These are phyloP conservation scores for Diadegma fenestrale DNA, from an alignment of 2,888 invertebrate species.

Conservation along the genomic window DNA sequence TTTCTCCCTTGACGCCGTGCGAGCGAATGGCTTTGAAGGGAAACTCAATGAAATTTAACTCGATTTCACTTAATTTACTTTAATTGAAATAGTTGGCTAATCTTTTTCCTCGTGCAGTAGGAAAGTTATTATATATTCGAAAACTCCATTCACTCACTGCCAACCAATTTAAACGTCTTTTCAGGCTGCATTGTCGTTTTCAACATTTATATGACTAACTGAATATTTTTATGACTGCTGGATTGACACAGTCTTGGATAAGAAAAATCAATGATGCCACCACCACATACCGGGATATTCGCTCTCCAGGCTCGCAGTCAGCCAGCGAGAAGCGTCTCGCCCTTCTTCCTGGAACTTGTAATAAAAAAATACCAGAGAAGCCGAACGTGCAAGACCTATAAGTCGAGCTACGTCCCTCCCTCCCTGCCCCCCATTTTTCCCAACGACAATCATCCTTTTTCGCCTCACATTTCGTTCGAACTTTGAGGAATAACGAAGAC, in stretches of 20 bases:
- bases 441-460: conserved; percentile 15
- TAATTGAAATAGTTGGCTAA: neutral
- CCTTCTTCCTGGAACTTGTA: conserved; percentile 66
- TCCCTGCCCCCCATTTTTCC: conserved; percentile 28
- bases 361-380: conserved; percentile 72
- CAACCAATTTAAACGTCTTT: neutral
- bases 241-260: conserved; percentile 45
- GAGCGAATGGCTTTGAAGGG: neutral
- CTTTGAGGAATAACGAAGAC: conserved; percentile 41
- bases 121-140: neutral
- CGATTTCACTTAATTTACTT: neutral
- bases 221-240: neutral
- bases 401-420: conserved; percentile 48
- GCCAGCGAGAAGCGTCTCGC: conserved; percentile 26
- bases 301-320: conserved; percentile 50
- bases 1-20: neutral
- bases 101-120: neutral
- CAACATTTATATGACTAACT: neutral
- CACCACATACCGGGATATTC: conserved; percentile 59
- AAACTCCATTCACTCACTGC: neutral
- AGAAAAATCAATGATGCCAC: conserved; percentile 67
- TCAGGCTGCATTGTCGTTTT: neutral
- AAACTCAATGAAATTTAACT: neutral
- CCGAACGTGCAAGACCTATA: conserved; percentile 70
- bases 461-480: conserved; percentile 50